Conservation (phyloP, 2,113 vertebrate genomes). For the Sinocyclocheilus grahami region DNA sequence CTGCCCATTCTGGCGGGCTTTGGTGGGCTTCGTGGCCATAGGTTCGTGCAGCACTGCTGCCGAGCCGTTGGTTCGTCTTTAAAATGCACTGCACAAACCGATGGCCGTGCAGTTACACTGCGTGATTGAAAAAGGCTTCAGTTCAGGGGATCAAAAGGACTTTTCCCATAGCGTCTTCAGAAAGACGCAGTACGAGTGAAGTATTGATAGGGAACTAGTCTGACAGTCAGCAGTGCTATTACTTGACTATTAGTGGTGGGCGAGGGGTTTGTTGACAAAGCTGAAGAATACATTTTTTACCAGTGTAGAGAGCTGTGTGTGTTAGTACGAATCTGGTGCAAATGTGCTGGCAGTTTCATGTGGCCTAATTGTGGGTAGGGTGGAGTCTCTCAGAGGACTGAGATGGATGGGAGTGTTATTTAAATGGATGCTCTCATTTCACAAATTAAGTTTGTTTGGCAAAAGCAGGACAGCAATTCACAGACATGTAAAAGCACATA, state of each 20-base stretch:
- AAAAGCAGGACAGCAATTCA: slow-evolving; percentile 2
- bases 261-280: not conserved
- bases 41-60: no score
- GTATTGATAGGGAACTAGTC: not conserved
- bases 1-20: no score
- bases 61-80: no score
- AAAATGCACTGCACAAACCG: no score
- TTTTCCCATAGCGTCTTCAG: no score
- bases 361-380: slow-evolving; percentile 22
- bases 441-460: not conserved
- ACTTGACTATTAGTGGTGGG: not conserved
- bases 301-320: not conserved
- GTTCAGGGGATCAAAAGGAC: no score
- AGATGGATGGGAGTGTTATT: slow-evolving; percentile 13
- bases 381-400: slow-evolving; percentile 22
- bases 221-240: not conserved
- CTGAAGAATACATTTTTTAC: not conserved
- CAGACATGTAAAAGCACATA: not conserved
- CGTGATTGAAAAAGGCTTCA: no score
- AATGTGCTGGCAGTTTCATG: slow-evolving; percentile 21
- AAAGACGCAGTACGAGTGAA: no score
- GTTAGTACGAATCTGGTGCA: slow-evolving; percentile 18
- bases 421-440: slow-evolving; percentile 29
- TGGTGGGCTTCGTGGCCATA: no score
- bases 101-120: no score